Evolutionary conservation across 2,888 invertebrate species (phyloP).

Genomic region (Rapana venosa): DNA sequence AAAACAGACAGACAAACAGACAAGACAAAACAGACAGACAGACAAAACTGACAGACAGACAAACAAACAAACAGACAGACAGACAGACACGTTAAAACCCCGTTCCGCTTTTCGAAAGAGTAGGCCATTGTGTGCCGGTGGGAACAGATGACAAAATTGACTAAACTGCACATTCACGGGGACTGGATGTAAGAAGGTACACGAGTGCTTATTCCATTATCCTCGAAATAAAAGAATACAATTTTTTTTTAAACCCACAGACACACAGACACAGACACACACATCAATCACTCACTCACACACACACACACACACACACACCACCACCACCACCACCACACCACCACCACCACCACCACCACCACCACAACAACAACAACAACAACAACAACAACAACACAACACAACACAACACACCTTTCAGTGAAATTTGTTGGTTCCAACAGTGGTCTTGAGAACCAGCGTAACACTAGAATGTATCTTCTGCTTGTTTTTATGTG

Average conservation of each 20-base stretch:
- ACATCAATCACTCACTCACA: neutral
- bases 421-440: no score
- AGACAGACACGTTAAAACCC: no score
- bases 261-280: neutral
- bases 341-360: conserved; percentile 6
- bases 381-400: neutral
- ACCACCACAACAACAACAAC: neutral
- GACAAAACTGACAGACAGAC: neutral
- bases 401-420: neutral
- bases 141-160: no score
- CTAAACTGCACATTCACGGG: no score
- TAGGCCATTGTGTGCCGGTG: no score
- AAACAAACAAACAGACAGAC: neutral
- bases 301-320: neutral
- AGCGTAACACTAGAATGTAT: no score
- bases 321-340: neutral
- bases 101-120: no score
- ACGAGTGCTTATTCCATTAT: no score
- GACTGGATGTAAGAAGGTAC: no score
- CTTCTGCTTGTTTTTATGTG: no score
- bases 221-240: neutral
- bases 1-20: neutral
- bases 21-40: neutral
- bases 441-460: no score
- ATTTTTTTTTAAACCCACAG: neutral